These are phyloP conservation scores for Osmerus mordax DNA, from an alignment of 2,113 vertebrate species.

Conservation along the genomic window DNA sequence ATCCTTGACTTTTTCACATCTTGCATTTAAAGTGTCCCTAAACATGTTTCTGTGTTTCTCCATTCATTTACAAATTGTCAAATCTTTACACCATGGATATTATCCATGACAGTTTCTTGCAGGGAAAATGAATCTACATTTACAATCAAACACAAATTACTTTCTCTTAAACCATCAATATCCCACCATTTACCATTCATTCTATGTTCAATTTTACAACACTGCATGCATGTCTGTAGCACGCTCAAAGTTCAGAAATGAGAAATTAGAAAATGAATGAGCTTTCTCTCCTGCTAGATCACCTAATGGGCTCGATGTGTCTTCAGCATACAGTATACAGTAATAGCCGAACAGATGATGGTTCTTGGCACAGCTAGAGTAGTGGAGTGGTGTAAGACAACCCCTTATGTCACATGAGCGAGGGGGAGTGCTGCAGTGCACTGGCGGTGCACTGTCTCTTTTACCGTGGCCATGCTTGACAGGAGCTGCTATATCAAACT, in stretches of 20 bases:
- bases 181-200: no score
- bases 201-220: no score
- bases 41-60: no score
- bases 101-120: not conserved
- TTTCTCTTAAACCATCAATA: no score
- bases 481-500: conserved; percentile 63
- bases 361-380: conserved; percentile 58
- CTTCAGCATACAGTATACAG: conserved; percentile 48
- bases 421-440: conserved; percentile 59
- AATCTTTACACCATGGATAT: conserved; percentile 17
- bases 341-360: conserved; percentile 67
- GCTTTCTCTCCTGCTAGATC: conserved; percentile 38
- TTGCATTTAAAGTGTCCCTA: not conserved
- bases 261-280: conserved; percentile 50
- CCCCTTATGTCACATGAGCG: conserved; percentile 66
- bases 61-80: no score
- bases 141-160: no score
- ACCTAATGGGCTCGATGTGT: conserved; percentile 38
- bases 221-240: no score
- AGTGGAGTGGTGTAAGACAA: conserved; percentile 67
- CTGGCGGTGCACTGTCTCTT: conserved; percentile 59
- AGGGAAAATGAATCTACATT: no score
- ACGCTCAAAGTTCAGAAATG: not conserved
- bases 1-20: conserved; percentile 36
- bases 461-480: conserved; percentile 56